phyloP scores from a whole-genome alignment of 2,797 vertebrate genomes.

The Neomorphus geoffroyi region DNA sequence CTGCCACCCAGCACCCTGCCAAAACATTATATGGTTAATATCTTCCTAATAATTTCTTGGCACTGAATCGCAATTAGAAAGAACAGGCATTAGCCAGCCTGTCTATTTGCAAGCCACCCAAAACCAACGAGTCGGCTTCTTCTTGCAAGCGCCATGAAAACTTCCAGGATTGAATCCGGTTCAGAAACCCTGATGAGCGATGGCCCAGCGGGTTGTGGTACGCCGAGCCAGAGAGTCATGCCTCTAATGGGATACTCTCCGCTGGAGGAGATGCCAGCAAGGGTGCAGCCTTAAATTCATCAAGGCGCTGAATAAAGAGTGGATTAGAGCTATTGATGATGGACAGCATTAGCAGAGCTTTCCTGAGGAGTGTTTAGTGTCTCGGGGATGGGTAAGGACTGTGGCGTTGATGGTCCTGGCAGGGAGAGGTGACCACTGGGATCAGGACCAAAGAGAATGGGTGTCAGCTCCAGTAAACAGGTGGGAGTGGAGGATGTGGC shows the following conservation, averaged over 20 bases:
- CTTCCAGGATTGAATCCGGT: background rate
- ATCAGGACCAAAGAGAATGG: background rate
- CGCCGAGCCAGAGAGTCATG: background rate
- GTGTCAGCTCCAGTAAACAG: background rate
- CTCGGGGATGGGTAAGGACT: background rate
- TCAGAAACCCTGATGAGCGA: background rate
- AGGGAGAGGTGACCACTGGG: background rate
- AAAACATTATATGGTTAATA: conserved; percentile 64
- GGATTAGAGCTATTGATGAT: conserved; percentile 38
- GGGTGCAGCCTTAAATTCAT: conserved; percentile 21
- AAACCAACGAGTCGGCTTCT: background rate
- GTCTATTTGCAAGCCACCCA: background rate
- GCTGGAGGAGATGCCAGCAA: background rate
- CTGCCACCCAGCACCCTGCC: conserved; percentile 64
- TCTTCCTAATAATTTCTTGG: conserved; percentile 60
- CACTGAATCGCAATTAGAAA: conserved; percentile 52
- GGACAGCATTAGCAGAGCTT: conserved; percentile 17
- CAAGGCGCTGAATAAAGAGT: background rate
- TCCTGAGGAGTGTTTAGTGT: background rate
- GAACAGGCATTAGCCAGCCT: background rate
- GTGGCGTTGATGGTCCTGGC: accelerated
- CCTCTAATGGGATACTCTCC: conserved; percentile 16
- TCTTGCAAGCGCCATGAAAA: background rate
- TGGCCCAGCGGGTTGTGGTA: background rate
- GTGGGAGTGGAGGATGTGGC: background rate